Evolutionary conservation across 2,888 invertebrate genomes (phyloP).

Genomic region (Callyntrura sp.): DNA sequence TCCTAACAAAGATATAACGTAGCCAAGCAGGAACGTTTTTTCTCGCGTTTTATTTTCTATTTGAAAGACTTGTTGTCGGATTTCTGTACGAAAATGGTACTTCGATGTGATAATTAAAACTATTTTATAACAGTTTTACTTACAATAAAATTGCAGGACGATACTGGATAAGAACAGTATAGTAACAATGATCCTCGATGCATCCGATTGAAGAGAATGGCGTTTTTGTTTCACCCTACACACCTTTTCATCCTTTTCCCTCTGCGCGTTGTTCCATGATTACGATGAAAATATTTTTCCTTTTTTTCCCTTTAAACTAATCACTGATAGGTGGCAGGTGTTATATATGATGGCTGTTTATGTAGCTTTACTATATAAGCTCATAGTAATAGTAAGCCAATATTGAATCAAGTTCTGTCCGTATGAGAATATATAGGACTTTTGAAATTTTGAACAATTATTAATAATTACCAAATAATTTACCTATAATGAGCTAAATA

Average conservation of each 20-base stretch:
- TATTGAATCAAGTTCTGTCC: too few relatives aligned
- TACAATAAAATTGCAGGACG: not conserved
- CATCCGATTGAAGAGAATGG: conserved; percentile 11
- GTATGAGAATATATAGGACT: too few relatives aligned
- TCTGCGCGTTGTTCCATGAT: conserved; percentile 50
- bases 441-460: too few relatives aligned
- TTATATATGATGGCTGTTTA: not conserved
- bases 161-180: not conserved
- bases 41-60: not conserved
- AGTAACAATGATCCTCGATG: not conserved
- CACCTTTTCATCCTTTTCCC: conserved; percentile 31
- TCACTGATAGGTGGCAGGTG: too few relatives aligned
- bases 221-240: not conserved
- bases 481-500: too few relatives aligned
- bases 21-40: not conserved
- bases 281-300: not conserved
- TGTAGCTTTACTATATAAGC: too few relatives aligned
- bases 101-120: too few relatives aligned
- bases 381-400: too few relatives aligned
- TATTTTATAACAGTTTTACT: too few relatives aligned
- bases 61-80: conserved; percentile 36
- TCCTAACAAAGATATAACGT: not conserved
- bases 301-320: too few relatives aligned
- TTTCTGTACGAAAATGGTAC: not conserved
- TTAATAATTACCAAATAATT: too few relatives aligned